phyloP scores from a whole-genome alignment of 1,140 invertebrate species.

The Drosophila mayri region DNA sequence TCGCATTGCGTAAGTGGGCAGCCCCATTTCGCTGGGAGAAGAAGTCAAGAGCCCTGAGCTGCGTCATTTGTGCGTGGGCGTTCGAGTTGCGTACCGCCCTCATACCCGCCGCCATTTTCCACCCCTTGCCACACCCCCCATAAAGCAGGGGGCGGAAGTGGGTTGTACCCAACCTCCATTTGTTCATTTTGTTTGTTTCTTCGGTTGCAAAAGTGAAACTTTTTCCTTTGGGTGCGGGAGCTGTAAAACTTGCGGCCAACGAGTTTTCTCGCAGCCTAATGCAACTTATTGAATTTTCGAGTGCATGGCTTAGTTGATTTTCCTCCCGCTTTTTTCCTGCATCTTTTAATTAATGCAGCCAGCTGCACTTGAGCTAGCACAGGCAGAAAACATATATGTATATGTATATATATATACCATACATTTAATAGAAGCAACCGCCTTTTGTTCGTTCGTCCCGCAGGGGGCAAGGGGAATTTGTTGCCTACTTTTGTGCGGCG shows the following conservation, averaged over 20 bases:
- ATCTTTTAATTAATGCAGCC: conserved; percentile 71
- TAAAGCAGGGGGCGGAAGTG: neutral
- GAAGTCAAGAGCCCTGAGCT: conserved; percentile 37
- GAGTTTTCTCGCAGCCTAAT: conserved; percentile 49
- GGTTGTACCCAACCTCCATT: conserved; percentile 3
- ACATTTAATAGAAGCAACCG: conserved; percentile 17
- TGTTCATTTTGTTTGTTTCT: conserved; percentile 46
- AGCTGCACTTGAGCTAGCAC: conserved; percentile 30
- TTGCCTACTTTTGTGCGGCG: conserved; percentile 66
- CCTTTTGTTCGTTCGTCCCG: conserved; percentile 43
- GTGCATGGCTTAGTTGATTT: conserved; percentile 57
- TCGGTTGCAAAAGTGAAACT: conserved; percentile 58
- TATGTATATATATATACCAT: neutral
- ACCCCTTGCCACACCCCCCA: conserved; percentile 3
- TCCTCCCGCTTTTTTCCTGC: conserved; percentile 36
- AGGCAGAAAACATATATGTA: neutral
- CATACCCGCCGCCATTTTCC: conserved; percentile 16
- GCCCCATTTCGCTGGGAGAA: conserved; percentile 21
- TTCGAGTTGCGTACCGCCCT: conserved; percentile 49
- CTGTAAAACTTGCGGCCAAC: conserved; percentile 50
- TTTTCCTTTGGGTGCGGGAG: conserved; percentile 41
- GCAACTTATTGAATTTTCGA: conserved; percentile 76
- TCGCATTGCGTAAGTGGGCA: conserved; percentile 58
- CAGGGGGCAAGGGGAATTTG: neutral
- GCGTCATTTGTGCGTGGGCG: conserved; percentile 68